Percentiles rank a stretch among this genome's conserved stretches.
Conservation (phyloP, 1,140 invertebrate genomes). For the Drosophila parabipectinata region DNA sequence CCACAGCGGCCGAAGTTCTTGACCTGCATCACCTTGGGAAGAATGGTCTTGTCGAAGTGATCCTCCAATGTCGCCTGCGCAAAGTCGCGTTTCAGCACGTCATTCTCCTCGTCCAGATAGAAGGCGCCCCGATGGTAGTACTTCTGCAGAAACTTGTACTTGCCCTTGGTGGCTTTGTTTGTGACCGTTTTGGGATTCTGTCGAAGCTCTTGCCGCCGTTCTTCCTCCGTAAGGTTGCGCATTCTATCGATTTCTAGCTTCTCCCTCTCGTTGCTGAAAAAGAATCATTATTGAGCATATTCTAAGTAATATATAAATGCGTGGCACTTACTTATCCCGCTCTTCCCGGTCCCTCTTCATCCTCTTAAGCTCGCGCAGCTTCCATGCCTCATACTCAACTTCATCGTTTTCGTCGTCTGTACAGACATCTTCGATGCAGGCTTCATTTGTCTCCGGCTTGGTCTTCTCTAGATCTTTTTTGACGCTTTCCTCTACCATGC, state of each 20-base stretch:
- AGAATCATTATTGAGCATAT: neutral
- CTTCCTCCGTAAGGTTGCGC: conserved; percentile 98
- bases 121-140: conserved; percentile 99
- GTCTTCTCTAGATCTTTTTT: conserved; percentile 88
- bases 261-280: conserved; percentile 90
- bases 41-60: conserved; percentile 99
- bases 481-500: conserved; percentile 95
- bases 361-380: conserved; percentile 96
- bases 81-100: conserved; percentile 97
- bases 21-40: conserved; percentile 99
- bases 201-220: conserved; percentile 93
- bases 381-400: conserved; percentile 99
- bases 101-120: conserved; percentile 97
- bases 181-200: conserved; percentile 97
- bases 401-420: conserved; percentile 99
- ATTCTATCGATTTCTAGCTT: conserved; percentile 95
- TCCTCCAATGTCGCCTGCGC: conserved; percentile 98
- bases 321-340: conserved; percentile 91
- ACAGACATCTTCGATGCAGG: conserved; percentile 93
- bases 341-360: conserved; percentile 98
- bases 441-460: conserved; percentile 86
- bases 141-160: conserved; percentile 99
- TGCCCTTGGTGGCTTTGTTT: conserved; percentile 98
- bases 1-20: conserved; percentile 99
- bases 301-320: neutral